These are phyloP conservation scores for Sebastes goodei DNA, from an alignment of 2,797 vertebrate species.

Conservation along the genomic window DNA sequence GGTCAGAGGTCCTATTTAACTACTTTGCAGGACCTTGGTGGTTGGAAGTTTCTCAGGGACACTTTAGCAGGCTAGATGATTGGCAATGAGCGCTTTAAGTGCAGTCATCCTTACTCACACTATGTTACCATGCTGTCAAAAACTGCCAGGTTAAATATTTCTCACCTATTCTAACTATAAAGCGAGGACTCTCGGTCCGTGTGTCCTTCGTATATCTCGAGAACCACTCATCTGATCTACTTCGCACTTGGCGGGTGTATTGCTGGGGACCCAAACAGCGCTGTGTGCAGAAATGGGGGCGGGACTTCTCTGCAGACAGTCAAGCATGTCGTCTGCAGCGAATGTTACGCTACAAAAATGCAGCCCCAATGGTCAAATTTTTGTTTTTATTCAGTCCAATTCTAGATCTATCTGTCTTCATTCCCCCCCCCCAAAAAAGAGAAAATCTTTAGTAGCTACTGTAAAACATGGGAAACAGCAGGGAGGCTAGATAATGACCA, in stretches of 20 bases:
- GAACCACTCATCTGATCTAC: too few relatives aligned
- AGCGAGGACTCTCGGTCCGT: too few relatives aligned
- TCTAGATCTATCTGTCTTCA: background rate
- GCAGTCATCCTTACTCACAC: background rate
- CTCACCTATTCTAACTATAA: background rate
- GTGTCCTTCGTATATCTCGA: too few relatives aligned
- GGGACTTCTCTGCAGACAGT: too few relatives aligned
- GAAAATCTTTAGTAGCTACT: background rate
- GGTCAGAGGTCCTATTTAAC: constrained; percentile 3
- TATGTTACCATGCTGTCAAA: background rate
- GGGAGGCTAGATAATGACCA: constrained; percentile 8
- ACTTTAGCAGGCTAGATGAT: background rate
- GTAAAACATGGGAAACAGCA: constrained; percentile 5
- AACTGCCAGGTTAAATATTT: background rate
- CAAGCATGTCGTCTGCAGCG: rapidly evolving
- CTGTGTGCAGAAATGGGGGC: too few relatives aligned
- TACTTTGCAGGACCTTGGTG: background rate
- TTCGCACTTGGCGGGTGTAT: too few relatives aligned
- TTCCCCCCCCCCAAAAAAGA: background rate
- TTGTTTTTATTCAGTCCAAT: background rate
- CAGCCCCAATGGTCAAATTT: background rate
- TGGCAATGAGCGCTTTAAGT: background rate
- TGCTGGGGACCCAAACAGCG: too few relatives aligned
- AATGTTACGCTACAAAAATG: too few relatives aligned
- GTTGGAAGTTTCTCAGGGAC: background rate